phyloP scores from a whole-genome alignment of 2,888 invertebrate species.

The Chymomyza amoena region DNA sequence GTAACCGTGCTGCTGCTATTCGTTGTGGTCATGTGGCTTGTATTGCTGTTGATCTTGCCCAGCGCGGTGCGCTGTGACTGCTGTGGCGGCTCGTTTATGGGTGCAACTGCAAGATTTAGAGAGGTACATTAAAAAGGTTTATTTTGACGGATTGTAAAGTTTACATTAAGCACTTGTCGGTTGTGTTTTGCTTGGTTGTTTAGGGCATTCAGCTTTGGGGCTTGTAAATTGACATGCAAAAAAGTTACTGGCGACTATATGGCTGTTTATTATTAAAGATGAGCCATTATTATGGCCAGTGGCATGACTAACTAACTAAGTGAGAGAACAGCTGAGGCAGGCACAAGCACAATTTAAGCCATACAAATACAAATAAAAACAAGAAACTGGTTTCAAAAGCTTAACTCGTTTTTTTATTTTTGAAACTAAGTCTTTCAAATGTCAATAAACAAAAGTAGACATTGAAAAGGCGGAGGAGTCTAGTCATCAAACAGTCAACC shows the following conservation, averaged over 20 bases:
- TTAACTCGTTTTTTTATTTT: not conserved
- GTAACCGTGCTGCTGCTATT: constrained; percentile 41
- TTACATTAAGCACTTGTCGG: no score
- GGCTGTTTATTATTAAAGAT: constrained; percentile 53
- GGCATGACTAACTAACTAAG: not conserved
- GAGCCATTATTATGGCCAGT: constrained; percentile 11
- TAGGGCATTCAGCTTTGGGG: not conserved
- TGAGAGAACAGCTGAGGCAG: constrained; percentile 57
- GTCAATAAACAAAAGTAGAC: constrained; percentile 24
- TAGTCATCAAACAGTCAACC: constrained; percentile 16
- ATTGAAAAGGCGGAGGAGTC: constrained; percentile 61
- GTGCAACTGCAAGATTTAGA: constrained; percentile 68
- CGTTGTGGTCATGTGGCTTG: constrained; percentile 65
- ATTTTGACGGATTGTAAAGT: not conserved
- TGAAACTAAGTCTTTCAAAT: constrained; percentile 12
- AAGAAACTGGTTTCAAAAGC: constrained; percentile 5
- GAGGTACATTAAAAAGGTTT: not conserved
- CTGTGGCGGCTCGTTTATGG: constrained; percentile 65
- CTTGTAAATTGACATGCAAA: constrained; percentile 32
- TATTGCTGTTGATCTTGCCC: constrained; percentile 57
- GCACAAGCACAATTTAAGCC: constrained; percentile 8
- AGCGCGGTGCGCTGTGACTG: constrained; percentile 56
- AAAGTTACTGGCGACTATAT: constrained; percentile 26
- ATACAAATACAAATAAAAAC: not conserved
- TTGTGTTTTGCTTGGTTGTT: not conserved